Conservation (phyloP, 2,797 vertebrate genomes). For the Bucorvus abyssinicus region DNA sequence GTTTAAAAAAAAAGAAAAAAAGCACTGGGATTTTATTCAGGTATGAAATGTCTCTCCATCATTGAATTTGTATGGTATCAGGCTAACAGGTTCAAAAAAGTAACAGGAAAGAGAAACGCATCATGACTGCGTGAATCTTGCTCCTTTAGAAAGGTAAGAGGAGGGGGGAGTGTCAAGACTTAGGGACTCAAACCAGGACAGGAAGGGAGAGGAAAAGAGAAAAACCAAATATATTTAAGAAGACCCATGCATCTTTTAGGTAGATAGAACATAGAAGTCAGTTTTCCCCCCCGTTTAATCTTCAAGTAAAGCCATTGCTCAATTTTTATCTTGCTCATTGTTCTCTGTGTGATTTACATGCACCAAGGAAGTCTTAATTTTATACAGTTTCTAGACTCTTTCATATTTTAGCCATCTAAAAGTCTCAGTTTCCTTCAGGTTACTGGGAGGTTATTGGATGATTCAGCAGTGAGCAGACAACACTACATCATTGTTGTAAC, state of each 20-base stretch:
- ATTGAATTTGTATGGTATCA: neutral
- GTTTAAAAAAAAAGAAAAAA: neutral
- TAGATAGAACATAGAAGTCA: rapidly evolving
- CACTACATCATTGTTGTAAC: neutral
- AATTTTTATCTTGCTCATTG: neutral
- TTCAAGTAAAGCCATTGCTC: neutral
- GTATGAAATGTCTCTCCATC: neutral
- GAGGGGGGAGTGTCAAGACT: rapidly evolving
- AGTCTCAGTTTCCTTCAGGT: neutral
- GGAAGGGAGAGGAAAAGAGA: too few relatives aligned
- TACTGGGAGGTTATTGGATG: neutral
- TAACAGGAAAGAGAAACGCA: neutral
- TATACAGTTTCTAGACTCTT: neutral
- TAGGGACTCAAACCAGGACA: too few relatives aligned
- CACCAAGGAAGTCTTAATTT: neutral
- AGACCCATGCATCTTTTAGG: neutral
- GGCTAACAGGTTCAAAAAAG: neutral
- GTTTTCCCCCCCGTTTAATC: too few relatives aligned
- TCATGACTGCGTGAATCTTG: neutral
- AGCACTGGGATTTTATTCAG: neutral
- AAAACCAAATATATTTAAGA: neutral
- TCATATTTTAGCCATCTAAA: neutral
- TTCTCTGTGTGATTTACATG: too few relatives aligned
- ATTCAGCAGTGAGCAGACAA: neutral
- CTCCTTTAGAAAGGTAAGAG: neutral